A percentile compares a stretch with the other conserved stretches of the same genome.
Evolutionary conservation across 2,113 vertebrate genomes (phyloP).

Genomic region (Chaenogobius annularis): DNA sequence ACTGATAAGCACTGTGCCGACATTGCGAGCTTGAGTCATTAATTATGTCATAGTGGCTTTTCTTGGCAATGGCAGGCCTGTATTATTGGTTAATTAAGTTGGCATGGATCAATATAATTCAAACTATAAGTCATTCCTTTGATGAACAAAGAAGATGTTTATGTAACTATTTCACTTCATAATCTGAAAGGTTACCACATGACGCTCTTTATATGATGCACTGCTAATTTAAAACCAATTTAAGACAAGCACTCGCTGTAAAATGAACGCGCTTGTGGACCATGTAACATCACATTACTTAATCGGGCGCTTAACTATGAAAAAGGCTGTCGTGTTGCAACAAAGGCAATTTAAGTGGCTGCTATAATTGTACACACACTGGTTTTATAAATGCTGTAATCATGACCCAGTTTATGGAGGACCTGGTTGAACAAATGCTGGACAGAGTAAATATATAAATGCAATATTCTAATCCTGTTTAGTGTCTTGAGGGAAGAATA

Average conservation of each 20-base stretch:
- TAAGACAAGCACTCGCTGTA: slow-evolving; percentile 32
- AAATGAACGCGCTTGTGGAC: slow-evolving; percentile 37
- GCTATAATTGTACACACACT: slow-evolving; percentile 17
- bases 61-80: slow-evolving; percentile 59
- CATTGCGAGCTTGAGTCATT: slow-evolving; percentile 68
- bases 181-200: slow-evolving; percentile 20
- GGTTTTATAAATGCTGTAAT: slow-evolving; percentile 16
- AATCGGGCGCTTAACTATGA: slow-evolving; percentile 42
- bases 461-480: neutral
- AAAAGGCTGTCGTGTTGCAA: slow-evolving; percentile 29
- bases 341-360: slow-evolving; percentile 34
- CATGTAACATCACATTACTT: slow-evolving; percentile 36
- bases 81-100: slow-evolving; percentile 72
- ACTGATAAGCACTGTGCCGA: slow-evolving; percentile 65
- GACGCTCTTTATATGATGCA: slow-evolving; percentile 15
- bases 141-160: slow-evolving; percentile 23
- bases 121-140: slow-evolving; percentile 64
- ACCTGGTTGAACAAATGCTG: slow-evolving; percentile 7
- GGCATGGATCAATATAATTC: slow-evolving; percentile 70
- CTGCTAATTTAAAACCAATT: slow-evolving; percentile 36
- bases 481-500: neutral
- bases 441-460: slow-evolving; percentile 7
- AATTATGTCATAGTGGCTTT: slow-evolving; percentile 70
- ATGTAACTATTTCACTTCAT: slow-evolving; percentile 25
- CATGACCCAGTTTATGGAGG: slow-evolving; percentile 18